Percentiles rank a stretch among this genome's conserved stretches.
Evolutionary conservation across 2,113 vertebrate genomes (phyloP).

Genomic region (Mellivora capensis): DNA sequence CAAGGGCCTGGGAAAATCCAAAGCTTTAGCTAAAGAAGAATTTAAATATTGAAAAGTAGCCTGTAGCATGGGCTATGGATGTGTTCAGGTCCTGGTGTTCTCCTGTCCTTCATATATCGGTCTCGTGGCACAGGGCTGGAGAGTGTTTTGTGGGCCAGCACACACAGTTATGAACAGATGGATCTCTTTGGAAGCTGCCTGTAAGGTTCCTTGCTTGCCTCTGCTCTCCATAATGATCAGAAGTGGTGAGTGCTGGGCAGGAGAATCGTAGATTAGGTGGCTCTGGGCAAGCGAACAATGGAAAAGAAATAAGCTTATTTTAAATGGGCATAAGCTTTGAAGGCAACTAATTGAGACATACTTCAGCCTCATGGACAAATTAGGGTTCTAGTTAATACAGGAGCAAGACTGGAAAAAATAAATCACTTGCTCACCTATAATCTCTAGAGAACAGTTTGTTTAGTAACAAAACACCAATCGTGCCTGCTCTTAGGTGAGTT

Average conservation of each 20-base stretch:
- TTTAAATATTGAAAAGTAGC: not conserved
- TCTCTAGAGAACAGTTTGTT: slow-evolving; percentile 40
- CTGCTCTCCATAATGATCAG: not conserved
- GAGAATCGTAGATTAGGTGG: not conserved
- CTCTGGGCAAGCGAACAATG: not conserved
- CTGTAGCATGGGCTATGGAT: not conserved
- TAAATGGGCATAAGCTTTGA: slow-evolving; percentile 52
- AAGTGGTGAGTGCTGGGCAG: not conserved
- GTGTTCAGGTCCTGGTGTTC: not conserved
- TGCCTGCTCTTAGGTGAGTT: not conserved
- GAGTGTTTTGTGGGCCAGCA: not conserved
- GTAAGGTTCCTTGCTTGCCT: not conserved
- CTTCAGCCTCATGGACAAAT: slow-evolving; percentile 55
- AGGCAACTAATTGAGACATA: slow-evolving; percentile 59
- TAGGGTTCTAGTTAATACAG: slow-evolving; percentile 58
- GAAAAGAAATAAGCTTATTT: slow-evolving; percentile 52
- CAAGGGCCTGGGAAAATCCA: not conserved
- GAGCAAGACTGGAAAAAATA: slow-evolving; percentile 18
- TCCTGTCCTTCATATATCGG: not conserved
- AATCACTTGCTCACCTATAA: slow-evolving; percentile 39
- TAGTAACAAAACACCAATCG: slow-evolving; percentile 41
- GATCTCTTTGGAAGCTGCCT: not conserved
- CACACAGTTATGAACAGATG: not conserved
- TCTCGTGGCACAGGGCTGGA: not conserved
- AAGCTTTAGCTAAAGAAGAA: not conserved